These are phyloP conservation scores for Acheta domesticus DNA, from an alignment of 2,888 invertebrate species.

Conservation along the genomic window DNA sequence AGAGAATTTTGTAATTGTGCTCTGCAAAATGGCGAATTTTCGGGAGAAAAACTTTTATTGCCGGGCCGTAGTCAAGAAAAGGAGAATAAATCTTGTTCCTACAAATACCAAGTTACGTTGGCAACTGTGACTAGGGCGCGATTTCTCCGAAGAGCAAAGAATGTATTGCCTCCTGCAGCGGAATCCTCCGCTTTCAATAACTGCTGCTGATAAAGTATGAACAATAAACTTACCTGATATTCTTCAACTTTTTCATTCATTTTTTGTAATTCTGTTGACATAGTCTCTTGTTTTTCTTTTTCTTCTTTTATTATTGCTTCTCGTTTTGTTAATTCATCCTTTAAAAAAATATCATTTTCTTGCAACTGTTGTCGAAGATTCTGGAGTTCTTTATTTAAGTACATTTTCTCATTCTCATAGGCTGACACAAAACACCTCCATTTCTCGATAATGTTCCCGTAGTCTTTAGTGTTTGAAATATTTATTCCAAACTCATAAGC, in stretches of 20 bases:
- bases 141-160: too few species aligned
- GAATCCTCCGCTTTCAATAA: too few species aligned
- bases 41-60: too few species aligned
- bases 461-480: not conserved
- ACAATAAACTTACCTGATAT: not conserved
- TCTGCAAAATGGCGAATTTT: too few species aligned
- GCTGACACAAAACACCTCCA: not conserved
- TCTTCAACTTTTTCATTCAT: slow-evolving; percentile 11
- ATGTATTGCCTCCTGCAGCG: too few species aligned
- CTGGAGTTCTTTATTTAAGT: not conserved
- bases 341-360: not conserved
- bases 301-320: not conserved
- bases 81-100: too few species aligned
- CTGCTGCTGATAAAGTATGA: not conserved
- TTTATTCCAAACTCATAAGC: not conserved
- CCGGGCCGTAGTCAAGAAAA: too few species aligned
- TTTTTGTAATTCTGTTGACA: not conserved
- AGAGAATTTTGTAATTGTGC: too few species aligned
- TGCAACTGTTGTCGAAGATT: not conserved
- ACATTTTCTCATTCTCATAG: not conserved
- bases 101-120: too few species aligned
- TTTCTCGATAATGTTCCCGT: not conserved
- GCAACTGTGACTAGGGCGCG: too few species aligned
- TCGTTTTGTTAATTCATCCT: not conserved
- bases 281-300: not conserved